Percentiles rank a stretch among this genome's conserved stretches.
Evolutionary conservation across 2,888 invertebrate genomes (phyloP).

Genomic region (Punctoribates punctum): DNA sequence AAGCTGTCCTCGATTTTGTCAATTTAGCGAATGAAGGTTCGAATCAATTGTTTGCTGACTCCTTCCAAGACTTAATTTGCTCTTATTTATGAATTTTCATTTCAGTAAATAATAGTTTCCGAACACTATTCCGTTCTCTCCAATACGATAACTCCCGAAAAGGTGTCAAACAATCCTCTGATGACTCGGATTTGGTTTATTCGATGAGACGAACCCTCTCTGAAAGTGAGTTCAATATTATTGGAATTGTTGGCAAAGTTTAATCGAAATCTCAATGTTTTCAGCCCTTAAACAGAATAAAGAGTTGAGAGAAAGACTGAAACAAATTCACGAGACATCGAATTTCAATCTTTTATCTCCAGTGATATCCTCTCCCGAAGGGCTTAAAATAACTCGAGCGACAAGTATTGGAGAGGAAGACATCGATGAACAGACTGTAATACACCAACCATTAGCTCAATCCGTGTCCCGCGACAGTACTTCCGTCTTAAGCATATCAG

Average conservation of each 20-base stretch:
- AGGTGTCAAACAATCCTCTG: background rate
- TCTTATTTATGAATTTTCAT: background rate
- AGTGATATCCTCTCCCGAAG: conserved; percentile 37
- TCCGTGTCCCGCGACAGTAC: conserved; percentile 69
- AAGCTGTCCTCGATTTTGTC: conserved; percentile 38
- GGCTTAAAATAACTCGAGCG: conserved; percentile 10
- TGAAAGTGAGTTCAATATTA: background rate
- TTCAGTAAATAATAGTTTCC: conserved; percentile 38
- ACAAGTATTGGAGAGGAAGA: conserved; percentile 39
- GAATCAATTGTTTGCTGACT: background rate
- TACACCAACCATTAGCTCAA: conserved; percentile 60
- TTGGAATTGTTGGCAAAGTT: background rate
- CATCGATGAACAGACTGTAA: conserved; percentile 42
- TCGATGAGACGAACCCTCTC: conserved; percentile 20
- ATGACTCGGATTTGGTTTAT: conserved; percentile 14
- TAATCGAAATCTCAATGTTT: no score
- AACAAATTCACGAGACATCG: conserved; percentile 53
- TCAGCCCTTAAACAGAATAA: conserved; percentile 68
- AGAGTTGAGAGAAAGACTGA: conserved; percentile 61
- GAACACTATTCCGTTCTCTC: conserved; percentile 26
- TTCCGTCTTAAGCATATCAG: conserved; percentile 69
- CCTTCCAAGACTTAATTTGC: background rate
- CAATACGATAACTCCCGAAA: conserved; percentile 22
- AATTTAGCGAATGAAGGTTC: conserved; percentile 38
- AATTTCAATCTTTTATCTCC: conserved; percentile 57